Percentiles rank a stretch among this genome's conserved stretches.
phyloP scores from a whole-genome alignment of 1,140 invertebrate species.

The Coenobita brevimanus region DNA sequence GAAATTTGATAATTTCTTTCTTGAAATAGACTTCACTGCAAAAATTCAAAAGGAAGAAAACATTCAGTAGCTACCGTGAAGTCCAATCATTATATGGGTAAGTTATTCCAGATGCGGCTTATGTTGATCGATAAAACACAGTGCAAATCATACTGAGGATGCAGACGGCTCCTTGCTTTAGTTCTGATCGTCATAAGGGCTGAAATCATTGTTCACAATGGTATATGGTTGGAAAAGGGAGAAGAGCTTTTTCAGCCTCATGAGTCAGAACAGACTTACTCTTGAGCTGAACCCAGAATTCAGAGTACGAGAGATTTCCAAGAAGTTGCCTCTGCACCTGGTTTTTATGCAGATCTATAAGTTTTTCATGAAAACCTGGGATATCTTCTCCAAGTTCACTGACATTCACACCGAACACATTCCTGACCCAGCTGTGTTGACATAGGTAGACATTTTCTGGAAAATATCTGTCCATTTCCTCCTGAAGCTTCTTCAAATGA shows the following conservation, averaged over 20 bases:
- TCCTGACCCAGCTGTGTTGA: slow-evolving; percentile 30
- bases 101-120: slow-evolving; percentile 17
- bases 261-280: slow-evolving; percentile 23
- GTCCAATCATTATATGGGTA: not conserved
- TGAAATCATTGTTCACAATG: no score
- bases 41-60: no score
- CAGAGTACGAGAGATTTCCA: slow-evolving; percentile 17
- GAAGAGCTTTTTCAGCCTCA: slow-evolving; percentile 19
- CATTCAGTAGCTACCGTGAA: slow-evolving; percentile 20
- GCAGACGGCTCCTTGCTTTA: slow-evolving; percentile 23
- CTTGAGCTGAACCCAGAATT: slow-evolving; percentile 36
- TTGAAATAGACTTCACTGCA: no score
- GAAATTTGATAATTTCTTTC: no score
- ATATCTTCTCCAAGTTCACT: slow-evolving; percentile 45
- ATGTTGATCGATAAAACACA: slow-evolving; percentile 24
- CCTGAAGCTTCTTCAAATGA: slow-evolving; percentile 43
- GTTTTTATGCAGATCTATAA: slow-evolving; percentile 36
- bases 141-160: slow-evolving; percentile 41
- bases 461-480: slow-evolving; percentile 40
- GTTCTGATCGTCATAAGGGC: slow-evolving; percentile 36
- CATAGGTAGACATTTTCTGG: not conserved
- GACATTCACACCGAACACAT: slow-evolving; percentile 23
- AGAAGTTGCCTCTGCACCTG: slow-evolving; percentile 29
- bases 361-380: slow-evolving; percentile 36
- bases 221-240: no score